A percentile compares a stretch with the other conserved stretches of the same genome.
These are phyloP conservation scores for Ammodytes marinus DNA, from an alignment of 2,113 vertebrate genomes.

Conservation along the genomic window DNA sequence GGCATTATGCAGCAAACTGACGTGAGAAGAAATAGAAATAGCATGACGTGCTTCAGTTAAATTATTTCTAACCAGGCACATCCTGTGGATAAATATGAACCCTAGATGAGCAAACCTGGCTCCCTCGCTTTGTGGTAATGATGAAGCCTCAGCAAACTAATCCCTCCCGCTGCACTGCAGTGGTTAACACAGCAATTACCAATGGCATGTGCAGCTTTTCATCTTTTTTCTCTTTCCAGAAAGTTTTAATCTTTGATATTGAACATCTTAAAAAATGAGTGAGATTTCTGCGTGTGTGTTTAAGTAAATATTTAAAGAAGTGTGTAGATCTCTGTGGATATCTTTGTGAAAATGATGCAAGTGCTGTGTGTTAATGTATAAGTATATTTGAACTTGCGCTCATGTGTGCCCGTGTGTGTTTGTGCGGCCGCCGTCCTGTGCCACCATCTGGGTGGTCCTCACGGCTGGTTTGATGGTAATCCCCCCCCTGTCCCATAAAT, in stretches of 20 bases:
- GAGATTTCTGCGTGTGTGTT: conserved; percentile 6
- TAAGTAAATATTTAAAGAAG: background rate
- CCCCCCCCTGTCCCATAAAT: conserved; percentile 82
- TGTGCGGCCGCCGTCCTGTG: conserved; percentile 60
- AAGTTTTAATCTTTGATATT: conserved; percentile 22
- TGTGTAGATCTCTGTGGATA: background rate
- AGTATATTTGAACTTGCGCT: conserved; percentile 41
- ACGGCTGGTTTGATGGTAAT: conserved; percentile 82
- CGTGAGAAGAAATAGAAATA: conserved; percentile 4
- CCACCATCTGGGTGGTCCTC: conserved; percentile 84
- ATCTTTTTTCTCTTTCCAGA: conserved; percentile 19
- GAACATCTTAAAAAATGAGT: conserved; percentile 8
- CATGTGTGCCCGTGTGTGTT: conserved; percentile 50
- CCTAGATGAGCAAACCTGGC: conserved; percentile 31
- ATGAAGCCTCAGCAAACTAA: conserved; percentile 46
- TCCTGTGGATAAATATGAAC: conserved; percentile 44
- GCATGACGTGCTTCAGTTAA: conserved; percentile 15
- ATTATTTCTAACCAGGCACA: conserved; percentile 29
- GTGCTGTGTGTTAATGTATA: background rate
- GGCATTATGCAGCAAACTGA: conserved; percentile 22
- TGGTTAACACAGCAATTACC: conserved; percentile 37
- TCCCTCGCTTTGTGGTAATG: conserved; percentile 34
- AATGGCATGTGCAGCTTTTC: conserved; percentile 32
- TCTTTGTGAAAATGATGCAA: conserved; percentile 20
- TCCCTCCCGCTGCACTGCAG: conserved; percentile 51